phyloP scores from a whole-genome alignment of 2,888 invertebrate genomes.

The Platycheirus albimanus region DNA sequence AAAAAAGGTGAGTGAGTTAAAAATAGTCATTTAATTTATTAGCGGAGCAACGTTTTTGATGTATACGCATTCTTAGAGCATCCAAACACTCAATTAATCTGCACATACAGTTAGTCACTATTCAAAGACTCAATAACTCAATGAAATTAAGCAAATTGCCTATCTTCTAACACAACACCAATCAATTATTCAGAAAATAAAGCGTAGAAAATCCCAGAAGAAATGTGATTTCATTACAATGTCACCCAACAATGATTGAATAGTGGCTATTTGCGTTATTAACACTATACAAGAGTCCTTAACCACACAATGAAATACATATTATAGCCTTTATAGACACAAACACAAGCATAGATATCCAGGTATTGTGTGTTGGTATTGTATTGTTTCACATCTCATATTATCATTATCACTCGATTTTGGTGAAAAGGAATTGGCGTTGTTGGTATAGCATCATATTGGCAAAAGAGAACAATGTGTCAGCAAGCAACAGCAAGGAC shows the following conservation, averaged over 20 bases:
- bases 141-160: constrained; percentile 53
- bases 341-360: too few relatives aligned
- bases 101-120: too few relatives aligned
- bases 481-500: constrained; percentile 56
- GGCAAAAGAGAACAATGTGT: constrained; percentile 22
- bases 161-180: neutral
- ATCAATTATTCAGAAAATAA: constrained; percentile 63
- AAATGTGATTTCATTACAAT: constrained; percentile 63
- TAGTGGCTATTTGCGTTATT: constrained; percentile 54
- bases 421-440: constrained; percentile 25
- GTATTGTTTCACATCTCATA: constrained; percentile 56
- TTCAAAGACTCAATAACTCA: constrained; percentile 25
- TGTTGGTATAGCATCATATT: neutral
- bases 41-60: too few relatives aligned
- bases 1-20: too few relatives aligned
- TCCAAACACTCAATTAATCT: too few relatives aligned
- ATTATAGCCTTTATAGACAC: too few relatives aligned
- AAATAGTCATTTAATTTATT: too few relatives aligned
- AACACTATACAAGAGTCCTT: constrained; percentile 29
- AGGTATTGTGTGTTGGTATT: constrained; percentile 41
- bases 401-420: constrained; percentile 66
- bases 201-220: constrained; percentile 51
- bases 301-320: constrained; percentile 5
- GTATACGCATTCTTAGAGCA: too few relatives aligned
- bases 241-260: constrained; percentile 64